Evolutionary conservation across 64 coral and sea anemone genomes (phyloP).

Genomic region (Hydrozoanthus tunicans): DNA sequence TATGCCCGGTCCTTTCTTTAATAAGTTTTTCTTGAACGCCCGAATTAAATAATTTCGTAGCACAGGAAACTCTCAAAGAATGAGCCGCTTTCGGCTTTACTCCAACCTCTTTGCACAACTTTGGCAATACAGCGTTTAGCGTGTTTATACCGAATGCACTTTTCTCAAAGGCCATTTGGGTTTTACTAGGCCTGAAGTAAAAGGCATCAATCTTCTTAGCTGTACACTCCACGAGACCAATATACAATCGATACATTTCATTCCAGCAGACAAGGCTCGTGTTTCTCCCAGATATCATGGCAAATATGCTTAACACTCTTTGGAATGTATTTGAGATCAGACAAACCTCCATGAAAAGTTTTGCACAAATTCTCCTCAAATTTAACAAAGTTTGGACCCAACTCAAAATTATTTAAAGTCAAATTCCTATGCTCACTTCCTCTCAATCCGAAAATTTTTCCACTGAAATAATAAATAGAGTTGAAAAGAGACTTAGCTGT

Average conservation of each 20-base stretch:
- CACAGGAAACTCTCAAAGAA: too few relatives aligned
- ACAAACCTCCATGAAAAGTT: conserved; percentile 61
- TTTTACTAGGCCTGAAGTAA: conserved; percentile 37
- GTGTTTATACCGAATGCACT: conserved; percentile 60
- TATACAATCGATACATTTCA: conserved; percentile 56
- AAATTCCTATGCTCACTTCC: background rate
- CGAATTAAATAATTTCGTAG: too few relatives aligned
- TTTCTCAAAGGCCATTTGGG: conserved; percentile 52
- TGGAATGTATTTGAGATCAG: conserved; percentile 56
- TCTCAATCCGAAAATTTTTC: conserved; percentile 18
- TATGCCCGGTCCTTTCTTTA: conserved; percentile 49
- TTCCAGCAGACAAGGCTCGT: conserved; percentile 34
- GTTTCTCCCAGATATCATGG: conserved; percentile 50
- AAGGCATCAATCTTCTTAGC: conserved; percentile 47
- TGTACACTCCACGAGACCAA: conserved; percentile 35
- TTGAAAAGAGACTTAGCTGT: background rate
- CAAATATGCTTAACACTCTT: conserved; percentile 58
- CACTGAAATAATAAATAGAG: background rate
- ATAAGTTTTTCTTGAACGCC: too few relatives aligned
- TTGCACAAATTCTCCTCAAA: conserved; percentile 65
- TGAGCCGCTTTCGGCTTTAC: too few relatives aligned
- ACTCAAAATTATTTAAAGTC: too few relatives aligned
- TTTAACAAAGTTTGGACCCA: conserved; percentile 52
- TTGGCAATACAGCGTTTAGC: conserved; percentile 55
- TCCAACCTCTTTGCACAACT: background rate